Conservation (phyloP, 2,888 invertebrate genomes). For the Uloborus plumipes region DNA sequence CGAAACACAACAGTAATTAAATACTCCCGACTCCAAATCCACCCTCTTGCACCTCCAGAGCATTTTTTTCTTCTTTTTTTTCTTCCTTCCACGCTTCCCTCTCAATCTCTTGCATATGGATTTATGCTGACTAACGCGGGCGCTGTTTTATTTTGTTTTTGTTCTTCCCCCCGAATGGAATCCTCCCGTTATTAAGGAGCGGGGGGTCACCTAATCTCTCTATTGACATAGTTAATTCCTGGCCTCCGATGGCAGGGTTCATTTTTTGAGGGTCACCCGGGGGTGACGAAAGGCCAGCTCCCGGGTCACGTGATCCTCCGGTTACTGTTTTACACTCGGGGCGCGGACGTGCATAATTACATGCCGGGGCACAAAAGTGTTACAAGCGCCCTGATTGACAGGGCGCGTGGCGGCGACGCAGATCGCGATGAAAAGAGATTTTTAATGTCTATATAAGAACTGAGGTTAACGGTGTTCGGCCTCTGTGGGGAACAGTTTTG, state of each 20-base stretch:
- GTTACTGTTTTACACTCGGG: slow-evolving; percentile 51
- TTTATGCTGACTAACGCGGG: slow-evolving; percentile 54
- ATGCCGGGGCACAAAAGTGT: slow-evolving; percentile 23
- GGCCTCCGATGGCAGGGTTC: slow-evolving; percentile 40
- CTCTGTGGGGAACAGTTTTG: too few species aligned
- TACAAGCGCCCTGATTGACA: slow-evolving; percentile 55
- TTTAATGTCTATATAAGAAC: too few species aligned
- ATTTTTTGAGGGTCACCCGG: slow-evolving; percentile 36
- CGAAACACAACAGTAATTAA: slow-evolving; percentile 4
- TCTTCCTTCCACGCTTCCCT: not conserved
- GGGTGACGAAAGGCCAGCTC: slow-evolving; percentile 12
- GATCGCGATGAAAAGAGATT: too few species aligned
- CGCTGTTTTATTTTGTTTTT: slow-evolving; percentile 6
- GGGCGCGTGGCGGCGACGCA: slow-evolving; percentile 24
- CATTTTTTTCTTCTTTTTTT: not conserved
- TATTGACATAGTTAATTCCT: slow-evolving; percentile 64
- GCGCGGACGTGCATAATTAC: slow-evolving; percentile 47
- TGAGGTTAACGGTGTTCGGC: too few species aligned
- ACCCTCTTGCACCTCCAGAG: too few species aligned
- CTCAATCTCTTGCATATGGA: slow-evolving; percentile 54
- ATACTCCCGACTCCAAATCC: not conserved
- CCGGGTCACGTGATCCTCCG: not conserved
- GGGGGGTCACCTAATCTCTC: slow-evolving; percentile 53
- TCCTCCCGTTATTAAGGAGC: slow-evolving; percentile 28
- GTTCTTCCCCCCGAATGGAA: not conserved